Base-by-base conservation (phyloP, 2,888 invertebrate genomes). In the Orthonychiurus folsomi region DNA sequence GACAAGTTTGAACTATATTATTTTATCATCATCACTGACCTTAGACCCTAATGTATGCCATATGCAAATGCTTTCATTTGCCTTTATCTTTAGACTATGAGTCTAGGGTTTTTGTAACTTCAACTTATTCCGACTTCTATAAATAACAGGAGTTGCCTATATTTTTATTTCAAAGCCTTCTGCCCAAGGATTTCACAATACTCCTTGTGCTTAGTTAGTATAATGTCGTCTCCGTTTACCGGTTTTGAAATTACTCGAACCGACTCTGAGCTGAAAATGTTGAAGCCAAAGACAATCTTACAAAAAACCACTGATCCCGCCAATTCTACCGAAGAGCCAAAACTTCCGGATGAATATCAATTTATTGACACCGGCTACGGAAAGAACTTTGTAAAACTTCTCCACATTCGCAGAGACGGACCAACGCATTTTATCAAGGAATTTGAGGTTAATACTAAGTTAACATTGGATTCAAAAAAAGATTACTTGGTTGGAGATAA, bases 401-500 rank as follows among this genome's bases (percentile, higher is more conserved):
- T 89, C 65, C 84, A 88, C 74, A 84, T 89, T 2, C 58, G 67
- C 12, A 57, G 72, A 37, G 82, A 86, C 59, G 85, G 85, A 23
- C 80, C 82, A 1, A 80, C 80, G 66, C 88, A 89, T 75, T 80
- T 81, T 68, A 85, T 88, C 67, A 81, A 86, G 65, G 89, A 89
- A 75, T 84, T 85, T 73, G 88, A 88, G 78, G 87, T 85, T 18
- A 81, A 82, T 73, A 87, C 87, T 0, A 85, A 85, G 71, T 78
- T 89, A 56, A 85, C 86, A 70, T 78, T 89, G 60, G 80, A 82
- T 65, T 84, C 84, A 2, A 84, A 85, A 74, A 81, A 86, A 65
- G 88, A 89, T 68, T 89, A 87, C 76, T 77, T 85, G 0, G 75
- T 80, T 67, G 86, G 86, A n/a, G 86, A 89, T 77, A 89, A 89